These are phyloP conservation scores for Neodiprion lecontei DNA, from an alignment of 1,140 invertebrate genomes.

Conservation along the genomic window DNA sequence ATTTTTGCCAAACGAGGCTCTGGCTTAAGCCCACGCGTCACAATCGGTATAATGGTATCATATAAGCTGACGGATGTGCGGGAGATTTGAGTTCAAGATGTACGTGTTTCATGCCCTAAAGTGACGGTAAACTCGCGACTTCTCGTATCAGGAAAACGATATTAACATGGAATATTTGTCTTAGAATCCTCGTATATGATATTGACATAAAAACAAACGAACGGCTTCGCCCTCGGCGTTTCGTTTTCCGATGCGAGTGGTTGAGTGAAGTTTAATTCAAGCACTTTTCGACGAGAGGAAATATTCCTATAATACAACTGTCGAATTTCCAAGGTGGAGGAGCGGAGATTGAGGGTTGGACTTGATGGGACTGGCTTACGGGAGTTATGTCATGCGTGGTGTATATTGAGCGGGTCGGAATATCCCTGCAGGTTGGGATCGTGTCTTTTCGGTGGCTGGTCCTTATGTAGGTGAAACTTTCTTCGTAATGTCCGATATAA, in stretches of 20 bases:
- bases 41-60: too few relatives aligned
- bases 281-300: neutral
- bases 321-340: neutral
- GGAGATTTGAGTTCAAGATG: too few relatives aligned
- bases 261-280: neutral
- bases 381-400: neutral
- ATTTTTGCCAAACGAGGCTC: too few relatives aligned
- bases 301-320: neutral
- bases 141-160: too few relatives aligned
- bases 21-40: too few relatives aligned
- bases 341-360: neutral
- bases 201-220: too few relatives aligned
- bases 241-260: neutral
- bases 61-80: too few relatives aligned
- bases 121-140: too few relatives aligned
- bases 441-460: neutral
- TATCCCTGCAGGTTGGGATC: neutral
- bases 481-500: slow-evolving; percentile 32
- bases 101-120: too few relatives aligned
- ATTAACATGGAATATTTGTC: too few relatives aligned
- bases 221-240: too few relatives aligned
- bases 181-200: too few relatives aligned
- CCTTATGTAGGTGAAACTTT: neutral
- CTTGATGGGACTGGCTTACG: neutral
- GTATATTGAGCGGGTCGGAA: slow-evolving; percentile 1